phyloP scores from a whole-genome alignment of 2,797 vertebrate genomes.

The Argya squamiceps region DNA sequence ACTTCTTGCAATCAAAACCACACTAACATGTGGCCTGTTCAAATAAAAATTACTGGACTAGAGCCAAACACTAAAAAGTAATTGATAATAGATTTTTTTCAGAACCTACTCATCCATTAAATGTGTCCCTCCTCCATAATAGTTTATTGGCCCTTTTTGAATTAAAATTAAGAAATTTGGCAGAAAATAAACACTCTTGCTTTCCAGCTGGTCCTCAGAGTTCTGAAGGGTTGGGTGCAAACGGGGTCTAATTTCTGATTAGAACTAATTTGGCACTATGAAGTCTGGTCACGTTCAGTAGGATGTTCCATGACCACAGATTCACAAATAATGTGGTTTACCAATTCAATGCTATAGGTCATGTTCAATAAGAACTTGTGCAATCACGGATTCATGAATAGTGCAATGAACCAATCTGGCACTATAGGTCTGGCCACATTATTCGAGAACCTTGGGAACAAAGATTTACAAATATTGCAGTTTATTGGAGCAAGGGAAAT shows the following conservation, averaged over 20 bases:
- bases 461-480: background rate
- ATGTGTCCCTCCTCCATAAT: constrained; percentile 70
- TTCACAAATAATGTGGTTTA: background rate
- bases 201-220: background rate
- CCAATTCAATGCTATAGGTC: background rate
- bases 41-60: constrained; percentile 77
- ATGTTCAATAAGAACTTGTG: background rate
- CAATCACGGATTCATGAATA: background rate
- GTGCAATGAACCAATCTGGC: background rate
- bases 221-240: background rate
- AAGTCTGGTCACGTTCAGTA: background rate
- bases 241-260: background rate
- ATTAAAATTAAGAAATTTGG: background rate
- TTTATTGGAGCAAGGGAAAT: background rate
- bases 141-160: constrained; percentile 65
- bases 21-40: constrained; percentile 68
- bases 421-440: background rate
- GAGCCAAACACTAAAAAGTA: constrained; percentile 73
- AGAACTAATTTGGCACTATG: background rate
- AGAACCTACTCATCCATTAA: constrained; percentile 69
- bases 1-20: constrained; percentile 73
- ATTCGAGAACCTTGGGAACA: background rate
- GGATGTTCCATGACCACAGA: background rate
- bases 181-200: background rate
- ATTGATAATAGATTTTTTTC: constrained; percentile 75